Base-by-base conservation (phyloP, 1,140 invertebrate genomes). In the Venustaconcha ellipsiformis region DNA sequence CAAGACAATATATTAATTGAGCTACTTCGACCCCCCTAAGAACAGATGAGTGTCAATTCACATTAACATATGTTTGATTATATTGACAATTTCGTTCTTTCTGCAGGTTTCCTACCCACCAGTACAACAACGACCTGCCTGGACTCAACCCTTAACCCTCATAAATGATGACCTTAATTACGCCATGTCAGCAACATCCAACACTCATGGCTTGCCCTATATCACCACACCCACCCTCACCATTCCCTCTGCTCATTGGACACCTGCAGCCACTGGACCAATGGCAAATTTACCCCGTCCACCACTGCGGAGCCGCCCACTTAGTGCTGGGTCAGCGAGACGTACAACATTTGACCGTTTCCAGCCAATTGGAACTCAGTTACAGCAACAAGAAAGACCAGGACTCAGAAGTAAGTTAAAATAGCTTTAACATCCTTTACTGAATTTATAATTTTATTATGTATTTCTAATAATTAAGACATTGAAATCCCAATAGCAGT, bases 291-390 rank as follows among this genome's bases (percentile, higher is more conserved):
- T 83, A 6, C 85, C 85, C 26, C 80, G 83, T 1, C 84, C 87
- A 26, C 83, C 87, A 17, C 70, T 88, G 2, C 79, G 88, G 65
- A 82, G 81, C 15, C 75, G 88, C 57, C 88, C 88, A 14, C 72
- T 88, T 0, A 88, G 84, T 82, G 88, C 88, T n/a, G 87, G 86
- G 14, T 78, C 81, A 30, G 73, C 80, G 14, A 76, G 85, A 60
- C 63, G 79, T 14, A 65, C 78, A 48, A 67, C 78, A 17, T 78
- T 73, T 72, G 79, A 81, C 66, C 70, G 77, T 57, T 72, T 48
- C 37, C 37, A 48, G 37, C 37, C 37, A 48, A 48, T 48, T 48
- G 37, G 37, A 48, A 48, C 4, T 48, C 37, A 48, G 37, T 48
- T 48, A 48, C 37, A 48, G 37, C 37, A 48, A 48, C 37, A 48